These are phyloP conservation scores for Sylvilagus floridanus DNA, from an alignment of 2,797 vertebrate genomes.

Conservation along the genomic window DNA sequence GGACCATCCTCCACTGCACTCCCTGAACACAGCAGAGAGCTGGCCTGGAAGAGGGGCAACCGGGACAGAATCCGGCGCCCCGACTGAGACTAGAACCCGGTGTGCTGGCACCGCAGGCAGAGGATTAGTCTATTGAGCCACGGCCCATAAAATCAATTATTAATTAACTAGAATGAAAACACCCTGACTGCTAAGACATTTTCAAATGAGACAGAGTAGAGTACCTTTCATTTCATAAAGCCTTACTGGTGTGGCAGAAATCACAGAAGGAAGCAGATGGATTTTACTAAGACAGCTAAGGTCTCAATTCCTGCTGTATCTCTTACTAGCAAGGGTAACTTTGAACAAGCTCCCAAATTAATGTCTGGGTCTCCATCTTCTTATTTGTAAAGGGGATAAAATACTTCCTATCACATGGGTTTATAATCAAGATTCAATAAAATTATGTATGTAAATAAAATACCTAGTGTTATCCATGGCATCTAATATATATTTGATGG, in stretches of 20 bases:
- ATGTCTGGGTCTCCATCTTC: constrained; percentile 14
- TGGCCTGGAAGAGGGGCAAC: no score
- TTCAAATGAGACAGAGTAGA: constrained; percentile 43
- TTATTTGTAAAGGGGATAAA: constrained; percentile 22
- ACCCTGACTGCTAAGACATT: constrained; percentile 9
- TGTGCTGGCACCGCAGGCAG: no score
- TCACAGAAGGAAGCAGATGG: background rate
- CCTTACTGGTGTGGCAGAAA: background rate
- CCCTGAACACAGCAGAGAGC: no score
- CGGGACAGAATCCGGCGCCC: no score
- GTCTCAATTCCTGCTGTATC: background rate
- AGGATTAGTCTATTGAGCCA: no score
- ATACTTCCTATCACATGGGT: background rate
- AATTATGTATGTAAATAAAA: background rate
- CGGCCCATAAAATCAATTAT: no score
- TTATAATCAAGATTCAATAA: constrained; percentile 45
- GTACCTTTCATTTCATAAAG: background rate
- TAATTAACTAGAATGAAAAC: constrained; percentile 46
- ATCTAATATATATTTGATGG: constrained; percentile 16
- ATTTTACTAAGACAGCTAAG: background rate
- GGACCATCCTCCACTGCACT: no score
- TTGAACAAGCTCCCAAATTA: constrained; percentile 7
- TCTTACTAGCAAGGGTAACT: background rate
- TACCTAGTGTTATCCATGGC: background rate
- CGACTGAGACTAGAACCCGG: no score